phyloP scores from a whole-genome alignment of 1,140 invertebrate species.

The Zaprionus vittiger region DNA sequence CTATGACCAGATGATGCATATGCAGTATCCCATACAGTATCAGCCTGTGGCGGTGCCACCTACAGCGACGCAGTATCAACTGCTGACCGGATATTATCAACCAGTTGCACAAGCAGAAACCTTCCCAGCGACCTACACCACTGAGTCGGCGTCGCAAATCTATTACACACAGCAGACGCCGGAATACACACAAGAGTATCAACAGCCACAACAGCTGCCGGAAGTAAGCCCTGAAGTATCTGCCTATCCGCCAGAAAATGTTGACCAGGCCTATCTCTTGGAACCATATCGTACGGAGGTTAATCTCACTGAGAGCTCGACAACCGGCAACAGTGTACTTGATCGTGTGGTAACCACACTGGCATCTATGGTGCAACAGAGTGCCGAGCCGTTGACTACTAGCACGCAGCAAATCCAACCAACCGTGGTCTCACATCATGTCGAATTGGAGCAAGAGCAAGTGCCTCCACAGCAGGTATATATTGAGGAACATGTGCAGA shows the following conservation, averaged over 20 bases:
- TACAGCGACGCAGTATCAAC: slow-evolving; percentile 67
- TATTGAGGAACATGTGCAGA: slow-evolving; percentile 66
- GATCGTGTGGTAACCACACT: slow-evolving; percentile 76
- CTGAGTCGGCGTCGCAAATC: slow-evolving; percentile 60
- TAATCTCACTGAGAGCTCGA: slow-evolving; percentile 29
- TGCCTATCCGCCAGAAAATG: slow-evolving; percentile 49
- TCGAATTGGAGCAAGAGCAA: slow-evolving; percentile 13
- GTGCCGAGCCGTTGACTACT: slow-evolving; percentile 59
- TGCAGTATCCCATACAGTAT: slow-evolving; percentile 82
- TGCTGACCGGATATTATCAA: slow-evolving; percentile 72
- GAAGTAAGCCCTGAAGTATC: slow-evolving; percentile 21
- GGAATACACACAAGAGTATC: slow-evolving; percentile 60
- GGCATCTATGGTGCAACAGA: slow-evolving; percentile 75
- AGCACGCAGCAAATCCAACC: slow-evolving; percentile 71
- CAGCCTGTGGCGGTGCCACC: slow-evolving; percentile 62
- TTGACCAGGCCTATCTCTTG: slow-evolving; percentile 55
- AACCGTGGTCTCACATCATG: slow-evolving; percentile 12
- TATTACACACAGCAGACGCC: slow-evolving; percentile 61
- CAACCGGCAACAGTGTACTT: slow-evolving; percentile 69
- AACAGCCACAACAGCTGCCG: slow-evolving; percentile 41
- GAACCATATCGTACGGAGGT: slow-evolving; percentile 53
- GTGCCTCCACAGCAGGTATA: slow-evolving; percentile 46
- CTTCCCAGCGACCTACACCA: slow-evolving; percentile 60
- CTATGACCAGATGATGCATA: slow-evolving; percentile 79
- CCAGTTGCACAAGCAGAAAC: slow-evolving; percentile 52